Evolutionary conservation across 92 coral and sea anemone species (phyloP).

Genomic region (Porites divaricata): DNA sequence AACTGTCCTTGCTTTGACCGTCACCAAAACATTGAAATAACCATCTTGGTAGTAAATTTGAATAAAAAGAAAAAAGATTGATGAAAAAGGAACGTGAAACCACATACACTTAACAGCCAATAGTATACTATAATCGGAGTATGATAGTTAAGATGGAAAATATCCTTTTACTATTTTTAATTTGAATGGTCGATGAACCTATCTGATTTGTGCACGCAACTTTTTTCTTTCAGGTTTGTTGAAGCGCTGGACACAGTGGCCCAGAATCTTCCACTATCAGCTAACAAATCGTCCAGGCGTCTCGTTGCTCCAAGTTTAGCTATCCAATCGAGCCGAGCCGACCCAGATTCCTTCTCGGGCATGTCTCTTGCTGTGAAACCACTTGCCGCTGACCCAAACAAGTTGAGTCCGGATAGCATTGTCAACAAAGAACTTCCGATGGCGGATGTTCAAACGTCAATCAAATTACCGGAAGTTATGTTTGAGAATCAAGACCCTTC

Average conservation of each 20-base stretch:
- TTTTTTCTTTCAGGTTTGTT: conserved; percentile 52
- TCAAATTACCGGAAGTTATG: conserved; percentile 57
- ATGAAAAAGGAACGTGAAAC: no score
- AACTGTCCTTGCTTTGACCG: no score
- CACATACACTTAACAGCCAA: no score
- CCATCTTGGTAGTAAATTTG: no score
- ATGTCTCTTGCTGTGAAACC: conserved; percentile 60
- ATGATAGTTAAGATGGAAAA: no score
- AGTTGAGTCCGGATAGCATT: conserved; percentile 34
- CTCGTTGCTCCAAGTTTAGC: conserved; percentile 65
- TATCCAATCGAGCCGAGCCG: conserved; percentile 67
- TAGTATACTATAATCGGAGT: no score
- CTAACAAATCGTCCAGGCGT: conserved; percentile 49
- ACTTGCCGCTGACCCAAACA: conserved; percentile 33
- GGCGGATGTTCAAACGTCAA: conserved; percentile 65
- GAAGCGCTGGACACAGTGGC: conserved; percentile 72
- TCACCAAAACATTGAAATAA: no score
- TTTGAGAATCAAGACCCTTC: conserved; percentile 45
- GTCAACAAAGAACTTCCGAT: conserved; percentile 29
- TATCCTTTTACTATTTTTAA: no score
- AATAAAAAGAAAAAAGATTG: no score
- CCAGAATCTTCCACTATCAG: conserved; percentile 67
- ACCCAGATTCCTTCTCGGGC: conserved; percentile 62
- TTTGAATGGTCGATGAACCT: no score
- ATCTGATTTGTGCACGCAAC: no score